Base-by-base conservation (phyloP, 1,140 invertebrate species). In the Brachionus paranguensis region DNA sequence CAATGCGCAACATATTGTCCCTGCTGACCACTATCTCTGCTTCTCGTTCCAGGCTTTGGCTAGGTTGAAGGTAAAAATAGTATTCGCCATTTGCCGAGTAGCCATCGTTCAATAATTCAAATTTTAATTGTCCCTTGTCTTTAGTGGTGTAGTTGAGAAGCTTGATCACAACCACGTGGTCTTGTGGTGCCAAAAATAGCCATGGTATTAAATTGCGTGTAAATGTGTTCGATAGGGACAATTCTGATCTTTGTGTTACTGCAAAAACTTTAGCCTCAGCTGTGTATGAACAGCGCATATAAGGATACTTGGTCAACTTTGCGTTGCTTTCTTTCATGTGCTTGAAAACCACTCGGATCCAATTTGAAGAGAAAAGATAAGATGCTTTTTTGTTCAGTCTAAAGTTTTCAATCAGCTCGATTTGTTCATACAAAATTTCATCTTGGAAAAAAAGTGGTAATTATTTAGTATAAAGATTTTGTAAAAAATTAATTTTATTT, bases 311-410 rank as follows among this genome's bases (percentile, higher is more conserved):
- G 45, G 72, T 24, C 20, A 76, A 24, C 27, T 76, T 76, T 5
- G 72, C 17, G 45, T 76, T 76, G 72, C 27, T 76, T n/a, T 76
- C 72, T 76, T 76, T 76, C 72, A 76, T 76, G 20, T 76, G 72
- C 27, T 76, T 76, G 24, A 76, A 76, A 12, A 33, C 24, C 7
- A 76, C 20, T 24, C 72, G 72, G 27, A 76, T 76, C 45, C 45
- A 50, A 27, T 76, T 76, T 27, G 72, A 76, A 5, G 72, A 76
- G 43, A 76, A 76, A n/a, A 76, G 27, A 29, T 76, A 76, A 3
- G 72, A 27, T 0, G 24, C 20, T 76, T 50, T 76, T 53, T 50
- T 76, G 27, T 76, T 53, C 12, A 76, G 8, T 50, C 33, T 76
- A 29, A 50, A 76, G 20, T 76, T 76, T 76, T 76, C 72, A 12